phyloP scores from a whole-genome alignment of 2,797 vertebrate species.

The Thaleichthys pacificus region DNA sequence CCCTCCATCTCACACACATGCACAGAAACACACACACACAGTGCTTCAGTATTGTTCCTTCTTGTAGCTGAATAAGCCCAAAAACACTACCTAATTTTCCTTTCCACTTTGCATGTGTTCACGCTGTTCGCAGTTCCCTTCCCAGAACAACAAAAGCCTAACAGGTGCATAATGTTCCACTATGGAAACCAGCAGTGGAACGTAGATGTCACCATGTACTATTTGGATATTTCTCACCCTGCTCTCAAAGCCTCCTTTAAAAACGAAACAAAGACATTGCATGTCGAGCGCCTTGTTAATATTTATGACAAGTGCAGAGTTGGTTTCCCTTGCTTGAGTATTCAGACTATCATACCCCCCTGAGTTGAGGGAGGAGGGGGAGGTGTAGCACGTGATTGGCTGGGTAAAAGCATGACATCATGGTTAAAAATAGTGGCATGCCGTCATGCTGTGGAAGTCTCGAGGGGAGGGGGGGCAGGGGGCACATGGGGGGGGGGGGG shows the following conservation, averaged over 20 bases:
- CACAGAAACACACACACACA: conserved; percentile 12
- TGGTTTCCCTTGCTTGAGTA: conserved; percentile 38
- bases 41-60: background rate
- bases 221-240: conserved; percentile 16
- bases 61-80: conserved; percentile 13
- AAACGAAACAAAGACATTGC: conserved; percentile 26
- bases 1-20: background rate
- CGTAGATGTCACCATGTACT: background rate
- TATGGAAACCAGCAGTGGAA: background rate
- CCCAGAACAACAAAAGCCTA: no score
- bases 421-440: conserved; percentile 71
- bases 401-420: conserved; percentile 59
- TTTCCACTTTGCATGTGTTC: conserved; percentile 19
- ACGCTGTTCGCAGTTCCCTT: background rate
- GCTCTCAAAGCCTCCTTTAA: conserved; percentile 23
- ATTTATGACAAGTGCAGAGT: conserved; percentile 53
- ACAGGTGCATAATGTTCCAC: conserved; percentile 30
- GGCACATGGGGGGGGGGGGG: background rate
- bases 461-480: conserved; percentile 14
- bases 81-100: conserved; percentile 24
- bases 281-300: conserved; percentile 59
- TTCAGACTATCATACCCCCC: conserved; percentile 39
- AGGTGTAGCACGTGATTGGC: conserved; percentile 24
- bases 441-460: conserved; percentile 57
- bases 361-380: conserved; percentile 7